Conservation (phyloP, 2,888 invertebrate species). For the Seira musarum region DNA sequence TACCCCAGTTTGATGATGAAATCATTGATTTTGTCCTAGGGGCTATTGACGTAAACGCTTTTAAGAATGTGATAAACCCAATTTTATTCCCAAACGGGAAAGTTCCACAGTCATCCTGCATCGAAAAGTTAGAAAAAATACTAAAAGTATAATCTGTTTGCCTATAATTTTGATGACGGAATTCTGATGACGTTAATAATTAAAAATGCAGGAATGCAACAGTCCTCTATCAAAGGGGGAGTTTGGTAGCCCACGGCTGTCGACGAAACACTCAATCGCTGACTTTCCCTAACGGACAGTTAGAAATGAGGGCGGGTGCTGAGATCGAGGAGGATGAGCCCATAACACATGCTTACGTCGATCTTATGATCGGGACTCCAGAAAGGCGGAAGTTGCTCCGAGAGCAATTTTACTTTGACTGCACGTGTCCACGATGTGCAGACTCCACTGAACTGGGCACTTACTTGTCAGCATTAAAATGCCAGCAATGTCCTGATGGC, state of each 20-base stretch:
- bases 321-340: slow-evolving; percentile 35
- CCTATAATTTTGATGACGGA: not conserved
- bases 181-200: too few relatives aligned
- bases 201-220: slow-evolving; percentile 59
- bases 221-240: slow-evolving; percentile 50
- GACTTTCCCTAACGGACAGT: slow-evolving; percentile 32
- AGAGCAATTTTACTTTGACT: slow-evolving; percentile 59
- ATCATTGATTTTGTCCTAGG: slow-evolving; percentile 57
- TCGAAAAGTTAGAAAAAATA: slow-evolving; percentile 37
- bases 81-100: slow-evolving; percentile 20
- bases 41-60: slow-evolving; percentile 61
- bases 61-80: slow-evolving; percentile 46
- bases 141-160: too few relatives aligned
- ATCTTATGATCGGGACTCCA: slow-evolving; percentile 57
- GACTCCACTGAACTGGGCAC: slow-evolving; percentile 62
- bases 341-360: slow-evolving; percentile 53
- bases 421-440: slow-evolving; percentile 57
- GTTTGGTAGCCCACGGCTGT: slow-evolving; percentile 62
- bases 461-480: slow-evolving; percentile 61
- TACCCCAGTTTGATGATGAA: slow-evolving; percentile 49
- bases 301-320: slow-evolving; percentile 55
- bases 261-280: slow-evolving; percentile 56
- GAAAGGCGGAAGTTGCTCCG: slow-evolving; percentile 50
- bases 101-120: not conserved
- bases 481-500: slow-evolving; percentile 54